Evolutionary conservation across 2,888 invertebrate species (phyloP), one percentile per base, ranked within the genome.

Genomic region (Ophion slaviceki): DNA sequence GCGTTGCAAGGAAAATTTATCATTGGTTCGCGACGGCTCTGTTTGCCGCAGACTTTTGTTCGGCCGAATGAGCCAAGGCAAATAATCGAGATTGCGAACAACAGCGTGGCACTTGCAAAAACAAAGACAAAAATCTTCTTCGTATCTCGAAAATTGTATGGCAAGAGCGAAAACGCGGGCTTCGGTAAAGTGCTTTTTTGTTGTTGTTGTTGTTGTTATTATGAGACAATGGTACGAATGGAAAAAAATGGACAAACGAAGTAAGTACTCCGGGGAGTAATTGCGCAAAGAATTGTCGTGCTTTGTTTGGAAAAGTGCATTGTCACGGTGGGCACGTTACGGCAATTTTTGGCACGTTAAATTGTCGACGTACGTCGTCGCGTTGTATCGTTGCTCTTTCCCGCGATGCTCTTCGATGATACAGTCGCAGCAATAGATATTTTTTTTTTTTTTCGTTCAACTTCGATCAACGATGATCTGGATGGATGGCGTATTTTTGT

Each of bases 401-500:
- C 28, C 72, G 80, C 72, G 80, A 74, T 71, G 80, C 72, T 53
- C 28, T 66, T 40, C 57, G 57, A 70, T 70, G 78, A 77, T 32
- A 32, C 77, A 77, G 66, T 57, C 20, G 17, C 14, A 45, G 24
- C 14, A 45, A 53, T 82, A 17, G 14, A 17, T 40, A 28, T 28
- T 8, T 0, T 40, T 40, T 40, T 0, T 40, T 40, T 40, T 40
- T 40, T 40, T 8, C 40, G 40, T 5, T 7, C 40, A 40, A 40
- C 40, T 6, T 40, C 40, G 8, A 40, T 28, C 40, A n/a, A 70
- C 68, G 61, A 79, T 70, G 62, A 64, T 47, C 28, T 40, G 7
- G 40, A 7, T 40, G 40, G 8, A 32, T 4, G 32, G 32, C 32
- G 57, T 24, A 40, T 36, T 67, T n/a, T 20, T 8, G 7, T 14